Evolutionary conservation across 2,888 invertebrate species (phyloP).

Genomic region (Eupithecia vulgata): DNA sequence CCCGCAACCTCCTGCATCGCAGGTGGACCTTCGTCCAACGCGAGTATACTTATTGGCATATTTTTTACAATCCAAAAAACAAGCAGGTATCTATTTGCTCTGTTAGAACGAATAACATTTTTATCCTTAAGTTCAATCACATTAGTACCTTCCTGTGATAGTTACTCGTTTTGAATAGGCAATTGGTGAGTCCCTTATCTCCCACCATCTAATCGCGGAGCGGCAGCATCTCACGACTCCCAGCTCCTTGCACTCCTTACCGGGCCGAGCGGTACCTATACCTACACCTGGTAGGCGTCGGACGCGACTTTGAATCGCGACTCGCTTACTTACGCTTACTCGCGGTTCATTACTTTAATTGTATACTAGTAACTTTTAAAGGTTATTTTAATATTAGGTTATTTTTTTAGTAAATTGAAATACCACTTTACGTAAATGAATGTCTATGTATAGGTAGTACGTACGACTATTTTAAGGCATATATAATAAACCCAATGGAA

Average conservation of each 20-base stretch:
- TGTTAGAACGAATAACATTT: background rate
- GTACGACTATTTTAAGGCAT: no score
- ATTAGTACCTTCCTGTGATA: background rate
- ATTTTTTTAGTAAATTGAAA: no score
- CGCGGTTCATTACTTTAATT: no score
- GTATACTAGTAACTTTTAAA: no score
- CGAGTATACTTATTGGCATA: no score
- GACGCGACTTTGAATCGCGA: constrained; percentile 5
- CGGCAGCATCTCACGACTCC: constrained; percentile 37
- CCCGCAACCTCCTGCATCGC: no score
- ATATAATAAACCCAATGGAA: no score
- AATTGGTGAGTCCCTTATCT: constrained; percentile 19
- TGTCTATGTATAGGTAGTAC: no score
- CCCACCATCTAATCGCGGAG: constrained; percentile 11
- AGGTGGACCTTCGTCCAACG: no score
- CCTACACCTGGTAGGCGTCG: background rate
- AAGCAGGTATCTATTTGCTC: background rate
- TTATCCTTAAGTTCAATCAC: background rate
- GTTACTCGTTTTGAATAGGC: constrained; percentile 8
- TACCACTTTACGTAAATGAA: no score
- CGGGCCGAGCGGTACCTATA: background rate
- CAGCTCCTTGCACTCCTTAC: constrained; percentile 6
- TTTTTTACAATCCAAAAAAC: no score
- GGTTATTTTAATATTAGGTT: no score
- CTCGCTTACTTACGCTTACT: background rate